Conservation (phyloP, 2,113 vertebrate genomes). For the Calidris pygmaea region DNA sequence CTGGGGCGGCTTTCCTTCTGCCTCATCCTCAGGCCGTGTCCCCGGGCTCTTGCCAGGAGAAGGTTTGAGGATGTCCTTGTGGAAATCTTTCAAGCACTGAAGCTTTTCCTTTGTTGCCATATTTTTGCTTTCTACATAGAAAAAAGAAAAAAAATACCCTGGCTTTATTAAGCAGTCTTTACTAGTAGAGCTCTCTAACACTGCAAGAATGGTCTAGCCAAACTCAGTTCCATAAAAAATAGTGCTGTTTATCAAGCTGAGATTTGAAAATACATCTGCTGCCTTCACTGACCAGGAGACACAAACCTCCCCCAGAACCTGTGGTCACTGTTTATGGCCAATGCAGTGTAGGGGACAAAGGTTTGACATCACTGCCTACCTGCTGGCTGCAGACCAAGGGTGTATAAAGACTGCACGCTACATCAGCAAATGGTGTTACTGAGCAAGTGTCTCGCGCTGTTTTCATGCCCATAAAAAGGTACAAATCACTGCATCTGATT, state of each 20-base stretch:
- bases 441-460: background rate
- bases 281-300: background rate
- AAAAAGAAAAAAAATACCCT: background rate
- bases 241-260: background rate
- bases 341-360: background rate
- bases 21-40: conserved; percentile 93
- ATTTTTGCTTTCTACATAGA: conserved; percentile 54
- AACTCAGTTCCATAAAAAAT: background rate
- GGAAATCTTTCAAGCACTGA: conserved; percentile 96
- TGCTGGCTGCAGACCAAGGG: background rate
- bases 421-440: background rate
- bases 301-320: background rate
- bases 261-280: background rate
- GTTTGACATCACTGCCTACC: background rate
- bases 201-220: background rate
- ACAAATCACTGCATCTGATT: background rate
- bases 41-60: conserved; percentile 97
- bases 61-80: conserved; percentile 97
- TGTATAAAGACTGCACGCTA: background rate
- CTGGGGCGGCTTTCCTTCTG: conserved; percentile 91
- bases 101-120: conserved; percentile 98
- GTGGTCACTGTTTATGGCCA: background rate
- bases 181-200: background rate
- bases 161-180: background rate
- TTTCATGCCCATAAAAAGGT: background rate